Evolutionary conservation across 2,113 vertebrate genomes (phyloP).

Genomic region (Pyrgilauda ruficollis): DNA sequence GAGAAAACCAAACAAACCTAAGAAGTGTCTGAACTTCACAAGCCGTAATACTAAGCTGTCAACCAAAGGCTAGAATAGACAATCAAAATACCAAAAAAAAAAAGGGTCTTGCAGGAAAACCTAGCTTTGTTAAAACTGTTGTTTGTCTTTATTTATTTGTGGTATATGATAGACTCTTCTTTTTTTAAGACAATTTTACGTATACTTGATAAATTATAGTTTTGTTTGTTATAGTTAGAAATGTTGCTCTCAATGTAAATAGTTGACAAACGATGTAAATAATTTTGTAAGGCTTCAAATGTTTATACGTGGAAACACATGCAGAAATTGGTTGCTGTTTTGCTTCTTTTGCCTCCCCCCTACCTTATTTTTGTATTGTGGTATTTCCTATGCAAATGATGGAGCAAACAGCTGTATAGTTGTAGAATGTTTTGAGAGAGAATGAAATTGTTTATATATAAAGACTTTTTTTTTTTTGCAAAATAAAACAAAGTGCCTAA

Average conservation of each 20-base stretch:
- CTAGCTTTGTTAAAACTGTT: slow-evolving; percentile 79
- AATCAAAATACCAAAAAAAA: slow-evolving; percentile 78
- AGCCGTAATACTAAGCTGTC: slow-evolving; percentile 72
- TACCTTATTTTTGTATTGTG: slow-evolving; percentile 84
- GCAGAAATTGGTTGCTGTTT: slow-evolving; percentile 77
- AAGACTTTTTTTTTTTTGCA: slow-evolving; percentile 72
- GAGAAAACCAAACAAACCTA: slow-evolving; percentile 51
- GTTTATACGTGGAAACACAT: slow-evolving; percentile 81
- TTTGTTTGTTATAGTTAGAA: slow-evolving; percentile 77
- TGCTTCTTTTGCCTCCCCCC: slow-evolving; percentile 71
- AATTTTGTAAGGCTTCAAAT: slow-evolving; percentile 86
- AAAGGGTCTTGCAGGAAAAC: slow-evolving; percentile 73
- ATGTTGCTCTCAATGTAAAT: slow-evolving; percentile 84
- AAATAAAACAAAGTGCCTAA: slow-evolving; percentile 86
- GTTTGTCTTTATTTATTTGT: slow-evolving; percentile 87
- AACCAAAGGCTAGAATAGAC: slow-evolving; percentile 77
- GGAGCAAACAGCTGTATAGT: slow-evolving; percentile 81
- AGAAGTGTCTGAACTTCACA: slow-evolving; percentile 67
- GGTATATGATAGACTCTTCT: slow-evolving; percentile 76
- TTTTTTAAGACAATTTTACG: slow-evolving; percentile 77
- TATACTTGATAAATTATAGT: slow-evolving; percentile 84
- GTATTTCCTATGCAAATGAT: slow-evolving; percentile 83
- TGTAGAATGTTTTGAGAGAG: slow-evolving; percentile 81
- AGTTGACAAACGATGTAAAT: slow-evolving; percentile 82
- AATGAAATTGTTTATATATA: slow-evolving; percentile 83